Percentiles rank a stretch among this genome's conserved stretches.
Evolutionary conservation across 2,888 invertebrate genomes (phyloP).

Genomic region (Unio delphinus): DNA sequence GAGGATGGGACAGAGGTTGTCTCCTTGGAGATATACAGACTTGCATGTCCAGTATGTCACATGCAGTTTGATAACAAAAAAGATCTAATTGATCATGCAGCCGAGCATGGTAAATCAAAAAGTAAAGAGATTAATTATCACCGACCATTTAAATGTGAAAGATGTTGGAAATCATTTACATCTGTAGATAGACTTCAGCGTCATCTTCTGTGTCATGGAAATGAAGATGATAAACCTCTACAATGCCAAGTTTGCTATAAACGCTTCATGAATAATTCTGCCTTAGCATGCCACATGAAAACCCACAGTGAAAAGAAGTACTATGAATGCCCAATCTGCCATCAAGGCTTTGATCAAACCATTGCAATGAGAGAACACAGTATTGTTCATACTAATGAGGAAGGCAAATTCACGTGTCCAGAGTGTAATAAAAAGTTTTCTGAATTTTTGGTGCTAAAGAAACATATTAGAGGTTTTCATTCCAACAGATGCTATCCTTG

Average conservation of each 20-base stretch:
- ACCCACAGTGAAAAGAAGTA: conserved; percentile 78
- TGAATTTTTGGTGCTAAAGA: conserved; percentile 81
- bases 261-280: conserved; percentile 81
- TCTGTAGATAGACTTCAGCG: conserved; percentile 77
- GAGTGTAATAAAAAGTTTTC: conserved; percentile 80
- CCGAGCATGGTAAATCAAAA: conserved; percentile 56
- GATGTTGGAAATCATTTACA: conserved; percentile 80
- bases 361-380: conserved; percentile 78
- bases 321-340: conserved; percentile 84
- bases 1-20: conserved; percentile 14
- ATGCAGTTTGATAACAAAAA: conserved; percentile 67
- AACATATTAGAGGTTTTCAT: conserved; percentile 83
- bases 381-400: conserved; percentile 76
- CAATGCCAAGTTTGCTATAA: conserved; percentile 75
- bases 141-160: conserved; percentile 77
- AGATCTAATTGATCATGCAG: conserved; percentile 74
- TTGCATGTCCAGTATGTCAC: conserved; percentile 70
- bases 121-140: conserved; percentile 60
- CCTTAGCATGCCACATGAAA: conserved; percentile 81
- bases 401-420: conserved; percentile 81
- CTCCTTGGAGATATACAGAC: conserved; percentile 21
- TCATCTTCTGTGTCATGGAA: conserved; percentile 79
- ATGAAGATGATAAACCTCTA: conserved; percentile 78
- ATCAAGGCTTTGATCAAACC: conserved; percentile 76
- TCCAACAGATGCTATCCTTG: conserved; percentile 80